phyloP scores from a whole-genome alignment of 2,113 vertebrate genomes.

The Pandion haliaetus region DNA sequence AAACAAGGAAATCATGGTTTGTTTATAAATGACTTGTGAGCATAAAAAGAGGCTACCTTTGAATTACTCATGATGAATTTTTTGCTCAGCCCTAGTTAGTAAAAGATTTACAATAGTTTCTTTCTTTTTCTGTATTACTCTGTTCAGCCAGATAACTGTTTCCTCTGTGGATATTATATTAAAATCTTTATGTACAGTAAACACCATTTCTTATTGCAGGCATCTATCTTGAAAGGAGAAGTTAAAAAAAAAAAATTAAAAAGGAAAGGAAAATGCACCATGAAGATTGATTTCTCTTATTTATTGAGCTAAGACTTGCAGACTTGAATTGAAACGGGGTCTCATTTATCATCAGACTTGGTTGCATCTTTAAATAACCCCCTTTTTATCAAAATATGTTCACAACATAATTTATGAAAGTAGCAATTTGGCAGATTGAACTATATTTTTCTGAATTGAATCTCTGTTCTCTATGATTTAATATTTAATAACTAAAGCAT shows the following conservation, averaged over 20 bases:
- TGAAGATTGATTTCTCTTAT: conserved; percentile 58
- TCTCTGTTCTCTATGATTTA: conserved; percentile 15
- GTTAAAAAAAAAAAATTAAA: neutral
- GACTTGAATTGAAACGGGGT: conserved; percentile 12
- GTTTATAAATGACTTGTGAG: neutral
- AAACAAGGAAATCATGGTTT: neutral
- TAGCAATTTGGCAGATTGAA: conserved; percentile 17
- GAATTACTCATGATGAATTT: conserved; percentile 21
- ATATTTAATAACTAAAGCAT: conserved; percentile 44
- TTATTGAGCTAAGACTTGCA: conserved; percentile 61
- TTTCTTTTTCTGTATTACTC: neutral
- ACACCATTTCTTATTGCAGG: conserved; percentile 42
- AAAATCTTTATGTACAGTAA: neutral
- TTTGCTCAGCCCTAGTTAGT: neutral
- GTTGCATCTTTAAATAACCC: conserved; percentile 59
- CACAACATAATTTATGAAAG: conserved; percentile 52
- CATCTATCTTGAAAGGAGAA: conserved; percentile 24
- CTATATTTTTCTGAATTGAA: neutral
- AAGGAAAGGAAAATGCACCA: neutral
- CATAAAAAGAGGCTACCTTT: neutral
- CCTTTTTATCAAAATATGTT: conserved; percentile 41
- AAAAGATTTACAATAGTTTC: neutral
- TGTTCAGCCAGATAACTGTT: neutral
- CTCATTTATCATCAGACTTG: conserved; percentile 64
- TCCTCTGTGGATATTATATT: conserved; percentile 35